Base-by-base conservation (phyloP, 2,113 vertebrate species). In the Aplodontia rufa region DNA sequence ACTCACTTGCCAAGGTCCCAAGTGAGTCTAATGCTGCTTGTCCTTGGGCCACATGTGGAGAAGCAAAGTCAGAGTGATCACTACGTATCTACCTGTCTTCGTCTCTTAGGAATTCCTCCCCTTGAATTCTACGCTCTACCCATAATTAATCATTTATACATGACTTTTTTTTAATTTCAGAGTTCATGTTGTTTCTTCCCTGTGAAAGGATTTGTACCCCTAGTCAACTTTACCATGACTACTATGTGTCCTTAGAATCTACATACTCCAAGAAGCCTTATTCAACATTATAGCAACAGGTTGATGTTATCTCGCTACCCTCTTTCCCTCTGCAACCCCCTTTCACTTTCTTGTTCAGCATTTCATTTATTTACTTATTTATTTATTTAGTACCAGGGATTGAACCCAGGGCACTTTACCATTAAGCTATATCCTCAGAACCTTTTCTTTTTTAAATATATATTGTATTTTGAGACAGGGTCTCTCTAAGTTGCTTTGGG, bases 21-120 rank as follows among this genome's bases (percentile, higher is more conserved):
- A 28, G 37, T 55, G 7, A 51, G 19, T n/a, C 19, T 79, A 20
- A n/a, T 40, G 8, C 22, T 37, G 1, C n/a, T 87, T 22, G 1
- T 28, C 80, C n/a, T 66, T 76, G 47, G 37, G 81, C 76, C 35
- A 71, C 58, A 45, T 22, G n/a, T 35, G 28, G 3, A 17, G 49
- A 82, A 55, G 58, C 32, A 60, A 62, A 53, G 69, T 62, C 14
- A 72, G 32, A 86, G 20, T 58, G 42, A 47, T 90, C 55, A 53
- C 22, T 62, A 19, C 2, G 75, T 75, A 68, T 2, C 22, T 68
- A 13, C 2, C 9, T 83, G 14, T 78, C 22, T 88, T 94, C 5
- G 69, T 37, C 47, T 92, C 37, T 80, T 64, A 92, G 42, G 35
- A n/a, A 92, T 84, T 83, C 60, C 47, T 96, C 42, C n/a, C 14